Base-by-base conservation (phyloP, 2,888 invertebrate genomes). In the Caenorhabditis sulstoni region DNA sequence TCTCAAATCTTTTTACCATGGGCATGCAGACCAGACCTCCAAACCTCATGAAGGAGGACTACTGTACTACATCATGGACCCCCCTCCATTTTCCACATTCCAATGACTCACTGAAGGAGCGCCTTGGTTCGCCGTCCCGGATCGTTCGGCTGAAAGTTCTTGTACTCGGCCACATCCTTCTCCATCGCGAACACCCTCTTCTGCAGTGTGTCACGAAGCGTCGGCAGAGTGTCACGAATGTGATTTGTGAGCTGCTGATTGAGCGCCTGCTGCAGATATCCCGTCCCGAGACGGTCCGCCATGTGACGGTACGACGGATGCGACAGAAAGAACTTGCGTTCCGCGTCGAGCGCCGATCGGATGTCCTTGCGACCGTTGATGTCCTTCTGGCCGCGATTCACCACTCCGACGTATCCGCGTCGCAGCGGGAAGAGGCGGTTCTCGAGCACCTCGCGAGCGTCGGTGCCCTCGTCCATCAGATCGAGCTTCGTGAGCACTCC, bases 231-330 rank as follows among this genome's bases (percentile, higher is more conserved):
- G 91, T 99, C 98, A 1, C 84, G 82, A n/a, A 99, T 99, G 92
- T 99, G 99, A 92, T 99, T 98, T 67, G 98, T 99, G 80, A 99
- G 93, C 91, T 99, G 98, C 91, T 97, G 96, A 92, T 99, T 99
- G 59, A 99, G 93, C 61, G 96, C 94, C 86, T 96, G 94, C 92
- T 99, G 98, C 87, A 99, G 93, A 92, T 95, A 96, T 7, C 97
- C 96, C 22, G 98, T 98, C 81, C 99, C 99, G 91, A 97, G 93
- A 81, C 96, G 94, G 90, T 99, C 98, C 41, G 98, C 98, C 92
- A 99, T 92, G 91, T 98, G 97, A 90, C 97, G 94, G 92, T 98
- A 99, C 7, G 96, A 94, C 62, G 95, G 96, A 92, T 99, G 98
- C 93, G 95, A 94, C 74, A 98, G 93, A 92, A 99, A 99, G 92